Base-by-base conservation (phyloP, 1,140 invertebrate species). In the Metopolophium dirhodum region DNA sequence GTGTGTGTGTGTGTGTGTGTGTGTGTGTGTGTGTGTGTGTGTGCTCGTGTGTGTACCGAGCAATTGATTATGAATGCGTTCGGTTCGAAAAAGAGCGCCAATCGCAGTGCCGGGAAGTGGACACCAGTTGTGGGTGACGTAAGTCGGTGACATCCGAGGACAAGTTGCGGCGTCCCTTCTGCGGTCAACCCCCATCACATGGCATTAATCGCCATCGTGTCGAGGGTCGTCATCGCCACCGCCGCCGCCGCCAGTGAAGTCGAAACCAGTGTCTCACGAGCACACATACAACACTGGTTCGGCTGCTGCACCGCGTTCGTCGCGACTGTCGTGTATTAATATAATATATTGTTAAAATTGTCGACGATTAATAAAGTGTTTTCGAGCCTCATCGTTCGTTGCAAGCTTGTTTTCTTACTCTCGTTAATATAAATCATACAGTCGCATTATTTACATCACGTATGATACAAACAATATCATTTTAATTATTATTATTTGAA, bases 111-210 rank as follows among this genome's bases (percentile, higher is more conserved):
- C 47, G 77, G 82, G 35, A 51, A 93, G 91, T 93, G 91, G 91
- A 93, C 91, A 93, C 91, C 82, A 86, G 91, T 85, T 54, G 49
- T 93, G 82, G 77, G 91, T 57, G 91, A 93, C 91, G 82, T 93
- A 93, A 93, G 91, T 90, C 54, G 61, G 68, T 30, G 47, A 82
- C 68, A 92, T 83, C 35, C 68, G 91, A 93, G 91, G 91, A 93
- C 91, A 57, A 93, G 91, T 93, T 54, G 91, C 91, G 91, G 91
- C 82, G 91, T 93, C 91, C 91, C 91, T 93, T 93, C 82, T 86
- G 91, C 82, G 91, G 91, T 86, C 91, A 85, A 93, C 91, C 91
- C 91, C 91, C 49, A 86, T 86, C 91, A 92, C 91, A 83, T 92
- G 91, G 77, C 91, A 92, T 92, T 92, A 92, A 92, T 92, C 91